Evolutionary conservation across 2,888 invertebrate genomes (phyloP).

Genomic region (Amiota communis): DNA sequence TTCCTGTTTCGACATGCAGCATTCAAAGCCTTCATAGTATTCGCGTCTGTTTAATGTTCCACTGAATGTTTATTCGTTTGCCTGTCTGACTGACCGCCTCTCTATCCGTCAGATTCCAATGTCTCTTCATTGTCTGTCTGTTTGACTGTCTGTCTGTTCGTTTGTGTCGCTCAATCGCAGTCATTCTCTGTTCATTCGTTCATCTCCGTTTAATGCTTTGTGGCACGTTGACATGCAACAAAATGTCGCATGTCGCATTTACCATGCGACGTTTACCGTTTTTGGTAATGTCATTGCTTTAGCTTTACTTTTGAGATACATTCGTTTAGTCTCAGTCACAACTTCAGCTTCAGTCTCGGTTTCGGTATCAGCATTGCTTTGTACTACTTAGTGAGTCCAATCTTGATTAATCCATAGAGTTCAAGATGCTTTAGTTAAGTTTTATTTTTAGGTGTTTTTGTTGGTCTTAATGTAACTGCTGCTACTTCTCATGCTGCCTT

Average conservation of each 20-base stretch:
- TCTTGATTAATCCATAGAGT: no score
- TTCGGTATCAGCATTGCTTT: no score
- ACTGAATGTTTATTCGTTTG: background rate
- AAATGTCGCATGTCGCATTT: slow-evolving; percentile 23
- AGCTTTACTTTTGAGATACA: no score
- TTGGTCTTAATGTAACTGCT: background rate
- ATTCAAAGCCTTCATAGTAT: background rate
- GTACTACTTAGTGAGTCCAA: no score
- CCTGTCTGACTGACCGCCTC: background rate
- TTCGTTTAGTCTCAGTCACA: background rate
- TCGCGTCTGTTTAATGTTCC: background rate
- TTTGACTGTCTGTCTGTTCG: background rate
- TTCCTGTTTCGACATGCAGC: slow-evolving; percentile 9
- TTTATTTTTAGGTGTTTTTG: no score
- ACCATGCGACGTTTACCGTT: slow-evolving; percentile 24
- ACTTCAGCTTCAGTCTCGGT: background rate
- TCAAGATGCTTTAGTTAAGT: no score
- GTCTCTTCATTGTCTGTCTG: background rate
- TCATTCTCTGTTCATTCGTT: slow-evolving; percentile 33
- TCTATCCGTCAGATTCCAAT: background rate
- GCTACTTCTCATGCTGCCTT: background rate
- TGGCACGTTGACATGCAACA: slow-evolving; percentile 27
- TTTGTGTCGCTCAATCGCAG: slow-evolving; percentile 1
- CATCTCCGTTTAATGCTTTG: slow-evolving; percentile 31
- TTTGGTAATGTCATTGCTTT: background rate